Base-by-base conservation (phyloP, 2,113 vertebrate genomes). In the Miniopterus natalensis region DNA sequence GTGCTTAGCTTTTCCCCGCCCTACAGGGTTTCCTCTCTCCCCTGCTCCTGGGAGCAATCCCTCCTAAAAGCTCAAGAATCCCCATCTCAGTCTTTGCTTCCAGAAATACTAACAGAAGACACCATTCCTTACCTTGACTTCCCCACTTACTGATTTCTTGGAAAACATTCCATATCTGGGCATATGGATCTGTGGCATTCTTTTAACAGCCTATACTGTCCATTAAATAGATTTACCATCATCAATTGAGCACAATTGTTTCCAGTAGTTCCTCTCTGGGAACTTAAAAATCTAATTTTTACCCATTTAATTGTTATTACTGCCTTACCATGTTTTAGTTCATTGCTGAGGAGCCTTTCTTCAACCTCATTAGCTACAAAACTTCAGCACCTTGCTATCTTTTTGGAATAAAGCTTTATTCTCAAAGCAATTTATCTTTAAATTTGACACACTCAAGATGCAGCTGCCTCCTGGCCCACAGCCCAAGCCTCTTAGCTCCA, bases 211-310 rank as follows among this genome's bases (percentile, higher is more conserved):
- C 79, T 57, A 3, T 86, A 49, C 55, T 78, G 20, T 31, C 61
- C 47, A 55, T 83, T 93, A 70, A 78, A 55, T n/a, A 31, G 78
- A 78, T 94, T 95, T 66, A 63, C 66, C 83, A 70, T 90, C 90
- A 81, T 89, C 93, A 95, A 97, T 70, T 68, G 21, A 73, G 42
- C 83, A 47, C 73, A 80, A 66, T 84, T n/a, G 57, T 93, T 95
- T 91, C 66, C 40, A 92, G 65, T 45, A 91, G 36, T 51, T 94
- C 45, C 75, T 90, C 87, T 93, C 90, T 63, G 31, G 45, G 55
- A 95, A 96, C 70, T 80, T 90, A 94, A 83, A 55, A 92, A 73
- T 95, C 90, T 84, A 75, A 93, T 81, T 95, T 95, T 92, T 93
- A 81, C 49, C 79, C 31, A 89, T 84, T 94, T 93, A 92, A 96